Base-by-base conservation (phyloP, 2,888 invertebrate genomes). In the Cantharis flavilabris region DNA sequence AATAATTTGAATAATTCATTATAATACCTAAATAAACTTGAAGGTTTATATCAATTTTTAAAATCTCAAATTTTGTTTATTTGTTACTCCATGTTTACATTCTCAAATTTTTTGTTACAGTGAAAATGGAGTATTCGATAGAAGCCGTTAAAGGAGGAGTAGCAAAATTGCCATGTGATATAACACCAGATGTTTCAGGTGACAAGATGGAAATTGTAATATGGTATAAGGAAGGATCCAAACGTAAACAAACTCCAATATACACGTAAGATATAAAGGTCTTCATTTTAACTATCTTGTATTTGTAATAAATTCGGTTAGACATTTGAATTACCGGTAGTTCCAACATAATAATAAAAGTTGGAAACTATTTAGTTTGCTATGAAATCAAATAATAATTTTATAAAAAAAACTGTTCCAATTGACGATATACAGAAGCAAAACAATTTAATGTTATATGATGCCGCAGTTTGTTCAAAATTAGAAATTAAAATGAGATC, bases 121-220 rank as follows among this genome's bases (percentile, higher is more conserved):
- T 86, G 14, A 86, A 85, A 75, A 85, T 84, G 30, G 81, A 84
- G 64, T 85, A 87, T 79, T 83, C 86, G 70, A 88, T 91, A 69
- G 90, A 91, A 84, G 91, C 91, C 63, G 91, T 92, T 75, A 90
- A 90, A 79, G 92, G 92, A 16, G 90, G 90, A 76, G 88, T 89
- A 70, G 92, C 91, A 69, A 91, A 91, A 85, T 88, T 92, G 79
- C 91, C 92, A 9, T 92, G 92, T 85, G 91, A 92, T 86, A 90
- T 92, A 78, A 89, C 89, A 72, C 90, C 91, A 16, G 89, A 91
- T 14, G 85, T 90, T 70, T 85, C 89, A 10, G 91, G 90, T 74
- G 92, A 92, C 88, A 90, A 90, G 85, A 91, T 92, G 82, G 89
- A 90, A 83, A 90, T 92, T 83, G 91, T 92, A 84, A 92, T 92